Conservation (phyloP, 2,888 invertebrate species). For the Microplitis manilae region DNA sequence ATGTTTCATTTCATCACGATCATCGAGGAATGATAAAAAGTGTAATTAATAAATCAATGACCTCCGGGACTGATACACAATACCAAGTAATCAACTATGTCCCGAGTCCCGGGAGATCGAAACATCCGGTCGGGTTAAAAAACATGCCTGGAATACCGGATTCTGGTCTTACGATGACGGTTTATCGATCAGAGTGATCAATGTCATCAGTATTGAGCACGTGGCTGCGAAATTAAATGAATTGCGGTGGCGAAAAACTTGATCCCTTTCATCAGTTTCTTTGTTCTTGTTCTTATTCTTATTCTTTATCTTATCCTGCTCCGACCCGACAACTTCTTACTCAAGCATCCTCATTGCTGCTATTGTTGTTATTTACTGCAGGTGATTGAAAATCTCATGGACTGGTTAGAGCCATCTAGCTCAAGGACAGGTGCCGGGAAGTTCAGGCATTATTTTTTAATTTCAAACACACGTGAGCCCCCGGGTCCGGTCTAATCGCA, state of each 20-base stretch:
- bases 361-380: not conserved
- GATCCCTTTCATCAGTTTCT: not conserved
- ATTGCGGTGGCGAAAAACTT: not conserved
- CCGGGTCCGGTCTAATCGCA: not conserved
- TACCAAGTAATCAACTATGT: not conserved
- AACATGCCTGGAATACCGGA: not conserved
- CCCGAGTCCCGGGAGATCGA: not conserved
- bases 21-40: not conserved
- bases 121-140: not conserved
- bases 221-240: not conserved
- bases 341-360: not conserved
- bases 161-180: not conserved
- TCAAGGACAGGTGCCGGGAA: not conserved
- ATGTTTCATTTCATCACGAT: not conserved
- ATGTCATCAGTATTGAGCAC: not conserved
- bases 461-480: not conserved
- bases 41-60: not conserved
- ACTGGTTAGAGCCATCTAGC: not conserved
- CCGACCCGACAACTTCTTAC: too few relatives aligned
- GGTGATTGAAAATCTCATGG: too few relatives aligned
- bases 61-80: not conserved
- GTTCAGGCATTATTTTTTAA: not conserved
- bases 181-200: not conserved
- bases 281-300: not conserved
- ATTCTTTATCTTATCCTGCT: not conserved